phyloP scores from a whole-genome alignment of 1,140 invertebrate genomes.

The Myzus persicae region DNA sequence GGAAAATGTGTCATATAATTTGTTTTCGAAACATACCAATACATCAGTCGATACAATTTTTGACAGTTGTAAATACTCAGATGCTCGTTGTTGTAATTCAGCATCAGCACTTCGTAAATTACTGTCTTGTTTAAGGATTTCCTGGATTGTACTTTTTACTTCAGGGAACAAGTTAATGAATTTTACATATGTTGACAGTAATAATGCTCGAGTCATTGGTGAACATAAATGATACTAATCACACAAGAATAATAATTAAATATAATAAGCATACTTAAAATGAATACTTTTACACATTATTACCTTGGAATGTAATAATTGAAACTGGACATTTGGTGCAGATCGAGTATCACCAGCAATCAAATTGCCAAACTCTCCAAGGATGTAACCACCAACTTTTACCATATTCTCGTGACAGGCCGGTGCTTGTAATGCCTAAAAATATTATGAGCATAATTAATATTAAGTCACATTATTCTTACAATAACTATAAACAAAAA shows the following conservation, averaged over 20 bases:
- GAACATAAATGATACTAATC: slow-evolving; percentile 94
- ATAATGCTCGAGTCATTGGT: slow-evolving; percentile 90
- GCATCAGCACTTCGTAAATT: slow-evolving; percentile 97
- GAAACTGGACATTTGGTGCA: slow-evolving; percentile 94
- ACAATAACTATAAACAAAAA: slow-evolving; percentile 59
- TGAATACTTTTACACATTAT: slow-evolving; percentile 36
- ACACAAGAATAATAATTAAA: slow-evolving; percentile 60
- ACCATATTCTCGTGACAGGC: slow-evolving; percentile 99
- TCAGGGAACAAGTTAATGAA: slow-evolving; percentile 99
- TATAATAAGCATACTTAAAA: neutral
- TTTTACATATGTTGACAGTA: slow-evolving; percentile 99
- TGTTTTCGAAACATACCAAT: slow-evolving; percentile 70
- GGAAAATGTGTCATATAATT: neutral
- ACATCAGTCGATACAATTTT: slow-evolving; percentile 97
- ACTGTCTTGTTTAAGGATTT: slow-evolving; percentile 94
- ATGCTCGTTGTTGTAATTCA: slow-evolving; percentile 96
- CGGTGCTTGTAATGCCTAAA: slow-evolving; percentile 90
- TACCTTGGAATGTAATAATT: slow-evolving; percentile 94
- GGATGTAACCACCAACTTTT: slow-evolving; percentile 99
- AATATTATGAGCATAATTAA: neutral
- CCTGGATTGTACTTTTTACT: slow-evolving; percentile 95
- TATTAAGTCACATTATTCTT: neutral
- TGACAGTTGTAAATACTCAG: slow-evolving; percentile 96
- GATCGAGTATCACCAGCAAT: slow-evolving; percentile 98
- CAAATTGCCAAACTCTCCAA: slow-evolving; percentile 99